A percentile compares a stretch with the other conserved stretches of the same genome.
Evolutionary conservation across 2,888 invertebrate species (phyloP).

Genomic region (Prosopocoilus inquinatus): DNA sequence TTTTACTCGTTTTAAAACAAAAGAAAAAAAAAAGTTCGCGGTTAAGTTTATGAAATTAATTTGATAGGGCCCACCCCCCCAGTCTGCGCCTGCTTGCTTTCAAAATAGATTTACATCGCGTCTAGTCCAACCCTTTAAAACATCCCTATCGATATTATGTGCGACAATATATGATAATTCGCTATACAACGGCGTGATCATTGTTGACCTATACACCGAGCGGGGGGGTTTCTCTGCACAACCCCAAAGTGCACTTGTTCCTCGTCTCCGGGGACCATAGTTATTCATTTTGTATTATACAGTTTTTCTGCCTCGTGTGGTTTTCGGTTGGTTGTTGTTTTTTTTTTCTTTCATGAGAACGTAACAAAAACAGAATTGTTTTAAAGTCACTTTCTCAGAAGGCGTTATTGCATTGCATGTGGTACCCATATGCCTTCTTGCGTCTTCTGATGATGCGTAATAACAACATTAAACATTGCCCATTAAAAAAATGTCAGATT

Average conservation of each 20-base stretch:
- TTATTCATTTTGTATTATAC: background rate
- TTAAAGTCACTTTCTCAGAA: background rate
- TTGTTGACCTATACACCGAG: conserved; percentile 23
- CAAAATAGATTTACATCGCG: too few species aligned
- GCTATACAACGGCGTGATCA: conserved; percentile 32
- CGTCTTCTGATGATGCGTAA: too few species aligned
- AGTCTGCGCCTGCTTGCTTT: too few species aligned
- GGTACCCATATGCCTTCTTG: too few species aligned
- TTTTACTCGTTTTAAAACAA: too few species aligned
- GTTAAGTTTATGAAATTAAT: too few species aligned
- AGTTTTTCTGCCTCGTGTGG: background rate
- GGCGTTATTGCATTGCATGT: too few species aligned
- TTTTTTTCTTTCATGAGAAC: background rate
- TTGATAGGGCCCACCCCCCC: too few species aligned
- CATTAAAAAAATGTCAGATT: too few species aligned
- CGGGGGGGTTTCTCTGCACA: conserved; percentile 15
- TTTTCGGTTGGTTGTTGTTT: background rate
- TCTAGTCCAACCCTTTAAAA: background rate
- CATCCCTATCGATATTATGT: conserved; percentile 17
- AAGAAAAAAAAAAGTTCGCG: too few species aligned
- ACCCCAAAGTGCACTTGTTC: conserved; percentile 27
- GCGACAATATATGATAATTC: conserved; percentile 32
- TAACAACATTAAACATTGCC: too few species aligned
- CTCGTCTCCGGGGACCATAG: conserved; percentile 13
- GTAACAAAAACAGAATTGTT: background rate